phyloP scores from a whole-genome alignment of 2,113 vertebrate species.

The Erinaceus europaeus region DNA sequence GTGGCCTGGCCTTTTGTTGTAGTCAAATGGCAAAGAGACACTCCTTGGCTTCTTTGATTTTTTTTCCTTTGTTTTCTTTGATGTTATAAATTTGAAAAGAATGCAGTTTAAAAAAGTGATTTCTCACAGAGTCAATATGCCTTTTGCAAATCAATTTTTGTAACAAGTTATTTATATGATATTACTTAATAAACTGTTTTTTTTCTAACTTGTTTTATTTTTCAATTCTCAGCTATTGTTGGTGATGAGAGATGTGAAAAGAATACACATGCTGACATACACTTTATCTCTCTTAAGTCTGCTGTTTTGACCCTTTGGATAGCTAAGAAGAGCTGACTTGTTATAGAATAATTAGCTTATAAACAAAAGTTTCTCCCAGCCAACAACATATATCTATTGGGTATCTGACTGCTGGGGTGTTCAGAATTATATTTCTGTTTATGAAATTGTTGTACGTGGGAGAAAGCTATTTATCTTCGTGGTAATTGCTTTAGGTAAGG shows the following conservation, averaged over 20 bases:
- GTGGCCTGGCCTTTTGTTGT: conserved; percentile 69
- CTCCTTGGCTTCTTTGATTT: conserved; percentile 74
- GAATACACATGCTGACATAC: neutral
- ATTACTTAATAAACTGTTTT: conserved; percentile 90
- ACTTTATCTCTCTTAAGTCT: conserved; percentile 50
- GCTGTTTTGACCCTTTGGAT: conserved; percentile 27
- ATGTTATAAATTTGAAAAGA: conserved; percentile 82
- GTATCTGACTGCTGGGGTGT: neutral
- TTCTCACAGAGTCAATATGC: conserved; percentile 87
- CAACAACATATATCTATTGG: neutral
- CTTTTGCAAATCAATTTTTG: conserved; percentile 98
- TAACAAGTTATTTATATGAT: conserved; percentile 98
- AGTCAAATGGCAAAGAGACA: conserved; percentile 71
- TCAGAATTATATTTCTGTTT: conserved; percentile 46
- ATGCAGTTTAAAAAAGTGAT: conserved; percentile 83
- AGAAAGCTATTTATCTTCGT: conserved; percentile 57
- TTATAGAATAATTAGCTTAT: conserved; percentile 32
- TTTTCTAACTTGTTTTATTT: conserved; percentile 80
- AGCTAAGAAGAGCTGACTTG: conserved; percentile 11
- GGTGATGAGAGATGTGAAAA: conserved; percentile 35
- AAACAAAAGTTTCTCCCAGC: conserved; percentile 27
- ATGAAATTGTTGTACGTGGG: conserved; percentile 75
- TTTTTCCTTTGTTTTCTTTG: conserved; percentile 77
- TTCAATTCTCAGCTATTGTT: conserved; percentile 64
- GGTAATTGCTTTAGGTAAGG: conserved; percentile 51